phyloP scores from a whole-genome alignment of 2,888 invertebrate genomes.

The Beris chalybata region DNA sequence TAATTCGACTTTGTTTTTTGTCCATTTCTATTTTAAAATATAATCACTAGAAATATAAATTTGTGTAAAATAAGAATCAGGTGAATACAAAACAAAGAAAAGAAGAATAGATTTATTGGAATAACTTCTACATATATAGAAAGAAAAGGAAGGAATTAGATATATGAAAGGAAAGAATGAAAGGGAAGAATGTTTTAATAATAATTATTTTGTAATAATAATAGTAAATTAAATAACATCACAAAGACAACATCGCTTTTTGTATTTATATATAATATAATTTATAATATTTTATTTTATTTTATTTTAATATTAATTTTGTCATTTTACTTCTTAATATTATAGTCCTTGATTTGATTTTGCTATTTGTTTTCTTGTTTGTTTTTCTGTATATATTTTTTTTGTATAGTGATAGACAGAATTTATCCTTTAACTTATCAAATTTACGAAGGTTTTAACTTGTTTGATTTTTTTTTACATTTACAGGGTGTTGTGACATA shows the following conservation, averaged over 20 bases:
- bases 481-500: not conserved
- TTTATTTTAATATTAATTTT: not conserved
- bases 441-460: slow-evolving; percentile 14
- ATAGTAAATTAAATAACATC: slow-evolving; percentile 35
- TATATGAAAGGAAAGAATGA: slow-evolving; percentile 13
- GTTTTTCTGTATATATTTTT: not conserved
- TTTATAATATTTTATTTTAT: slow-evolving; percentile 23
- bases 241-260: slow-evolving; percentile 35
- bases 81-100: not conserved
- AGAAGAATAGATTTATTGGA: not conserved
- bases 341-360: slow-evolving; percentile 22
- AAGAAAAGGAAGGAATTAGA: slow-evolving; percentile 12
- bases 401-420: not conserved
- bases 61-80: slow-evolving; percentile 22
- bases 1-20: slow-evolving; percentile 13
- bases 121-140: not conserved
- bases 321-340: slow-evolving; percentile 5
- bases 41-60: slow-evolving; percentile 13
- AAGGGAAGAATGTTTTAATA: not conserved
- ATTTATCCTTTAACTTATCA: not conserved
- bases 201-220: slow-evolving; percentile 5
- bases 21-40: too few species aligned
- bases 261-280: slow-evolving; percentile 14
- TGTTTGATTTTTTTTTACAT: slow-evolving; percentile 4
- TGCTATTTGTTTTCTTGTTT: not conserved